Evolutionary conservation across 1,140 invertebrate genomes (phyloP).

Genomic region (Drosophila tani): DNA sequence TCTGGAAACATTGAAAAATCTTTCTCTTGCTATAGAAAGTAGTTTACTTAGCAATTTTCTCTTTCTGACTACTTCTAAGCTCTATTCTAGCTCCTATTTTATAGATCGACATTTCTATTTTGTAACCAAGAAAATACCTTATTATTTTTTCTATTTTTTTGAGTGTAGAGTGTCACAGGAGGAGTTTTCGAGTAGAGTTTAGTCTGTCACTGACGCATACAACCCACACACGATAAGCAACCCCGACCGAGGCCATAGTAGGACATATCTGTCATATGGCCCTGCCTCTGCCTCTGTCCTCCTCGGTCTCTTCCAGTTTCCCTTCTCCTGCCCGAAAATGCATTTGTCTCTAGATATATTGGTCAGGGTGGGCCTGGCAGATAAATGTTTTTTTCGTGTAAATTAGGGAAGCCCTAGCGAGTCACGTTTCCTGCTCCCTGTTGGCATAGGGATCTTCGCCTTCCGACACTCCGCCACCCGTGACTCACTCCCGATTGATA

Average conservation of each 20-base stretch:
- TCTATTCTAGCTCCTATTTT: not conserved
- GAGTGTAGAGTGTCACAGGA: constrained; percentile 11
- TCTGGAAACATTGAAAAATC: not conserved
- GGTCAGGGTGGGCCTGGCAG: constrained; percentile 39
- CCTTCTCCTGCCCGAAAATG: constrained; percentile 24
- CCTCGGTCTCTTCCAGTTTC: constrained; percentile 13
- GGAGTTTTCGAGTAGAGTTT: constrained; percentile 43
- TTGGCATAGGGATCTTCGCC: constrained; percentile 19
- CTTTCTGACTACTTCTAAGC: too few relatives aligned
- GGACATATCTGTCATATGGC: constrained; percentile 53
- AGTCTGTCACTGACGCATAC: constrained; percentile 42
- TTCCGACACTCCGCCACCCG: constrained; percentile 19
- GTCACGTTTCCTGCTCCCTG: constrained; percentile 41
- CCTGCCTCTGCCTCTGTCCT: constrained; percentile 26
- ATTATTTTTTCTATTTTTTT: not conserved
- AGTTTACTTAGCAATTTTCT: too few relatives aligned
- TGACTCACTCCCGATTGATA: constrained; percentile 43
- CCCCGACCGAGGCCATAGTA: constrained; percentile 59
- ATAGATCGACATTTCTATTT: not conserved
- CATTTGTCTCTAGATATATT: constrained; percentile 44
- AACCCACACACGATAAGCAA: constrained; percentile 61
- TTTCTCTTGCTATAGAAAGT: too few relatives aligned
- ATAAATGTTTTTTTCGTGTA: constrained; percentile 51
- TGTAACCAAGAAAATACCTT: not conserved
- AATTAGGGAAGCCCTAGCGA: constrained; percentile 61